A percentile compares a stretch with the other conserved stretches of the same genome.
phyloP scores from a whole-genome alignment of 2,888 invertebrate genomes.

The Malacosoma neustria region DNA sequence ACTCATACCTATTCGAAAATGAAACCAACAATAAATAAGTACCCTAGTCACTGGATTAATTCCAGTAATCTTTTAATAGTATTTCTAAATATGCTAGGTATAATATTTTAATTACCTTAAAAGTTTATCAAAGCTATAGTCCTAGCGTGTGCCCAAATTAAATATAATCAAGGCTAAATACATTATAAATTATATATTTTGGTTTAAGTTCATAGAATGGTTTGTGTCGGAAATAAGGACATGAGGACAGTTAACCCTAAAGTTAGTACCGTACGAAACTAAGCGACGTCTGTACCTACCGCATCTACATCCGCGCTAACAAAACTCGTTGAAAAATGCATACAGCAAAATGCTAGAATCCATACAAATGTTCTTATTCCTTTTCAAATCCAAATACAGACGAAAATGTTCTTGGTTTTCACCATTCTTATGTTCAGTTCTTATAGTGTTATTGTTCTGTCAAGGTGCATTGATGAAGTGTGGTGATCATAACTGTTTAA shows the following conservation, averaged over 20 bases:
- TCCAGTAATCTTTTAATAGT: too few relatives aligned
- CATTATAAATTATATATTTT: too few relatives aligned
- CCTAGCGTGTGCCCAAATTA: too few relatives aligned
- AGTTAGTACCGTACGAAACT: slow-evolving; percentile 70
- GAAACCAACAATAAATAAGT: too few relatives aligned
- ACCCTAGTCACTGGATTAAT: too few relatives aligned
- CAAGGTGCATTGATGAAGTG: slow-evolving; percentile 62
- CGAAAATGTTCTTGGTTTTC: slow-evolving; percentile 79
- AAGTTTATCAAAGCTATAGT: too few relatives aligned
- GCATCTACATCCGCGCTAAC: slow-evolving; percentile 58
- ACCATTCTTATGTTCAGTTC: slow-evolving; percentile 66
- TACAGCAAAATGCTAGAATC: slow-evolving; percentile 86
- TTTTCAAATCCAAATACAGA: slow-evolving; percentile 89
- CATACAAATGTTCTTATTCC: slow-evolving; percentile 89
- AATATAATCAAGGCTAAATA: too few relatives aligned
- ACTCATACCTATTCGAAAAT: too few relatives aligned
- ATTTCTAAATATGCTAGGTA: too few relatives aligned
- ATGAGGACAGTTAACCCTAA: slow-evolving; percentile 32
- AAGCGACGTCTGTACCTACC: slow-evolving; percentile 59
- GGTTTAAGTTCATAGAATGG: too few relatives aligned
- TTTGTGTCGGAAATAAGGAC: background rate
- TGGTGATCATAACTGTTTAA: slow-evolving; percentile 73
- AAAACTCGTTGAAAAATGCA: slow-evolving; percentile 72
- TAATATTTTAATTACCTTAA: too few relatives aligned
- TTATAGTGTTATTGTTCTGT: slow-evolving; percentile 73